Base-by-base conservation (phyloP, 2,113 vertebrate species). In the Sialia sialis region DNA sequence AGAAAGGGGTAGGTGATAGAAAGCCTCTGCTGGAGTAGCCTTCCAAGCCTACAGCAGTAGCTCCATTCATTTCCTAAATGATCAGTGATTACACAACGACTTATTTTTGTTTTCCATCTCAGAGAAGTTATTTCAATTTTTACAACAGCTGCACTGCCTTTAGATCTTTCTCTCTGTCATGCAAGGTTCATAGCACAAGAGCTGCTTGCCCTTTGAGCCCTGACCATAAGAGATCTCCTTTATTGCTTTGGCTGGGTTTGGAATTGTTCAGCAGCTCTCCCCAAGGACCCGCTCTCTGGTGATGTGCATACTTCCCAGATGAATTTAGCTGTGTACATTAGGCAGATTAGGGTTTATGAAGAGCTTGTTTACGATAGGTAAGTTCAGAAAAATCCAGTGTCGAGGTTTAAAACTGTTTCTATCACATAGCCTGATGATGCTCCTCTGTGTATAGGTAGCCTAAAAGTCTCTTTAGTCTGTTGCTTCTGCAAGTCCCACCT, bases 71-170 rank as follows among this genome's bases (percentile, higher is more conserved):
- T 34, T 75, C 66, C 38, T 39, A 38, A 25, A 30, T 3, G 27
- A 16, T 5, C 39, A 11, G 23, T 7, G 51, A 17, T 36, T 8
- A 7, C 1, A 13, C 27, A 13, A 54, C 0, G 1, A 20, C 23
- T 88, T 3, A 15, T 38, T 58, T 52, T 63, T 52, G 30, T 36
- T 74, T 79, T 26, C 89, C 48, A 51, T 41, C 51, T 15, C 16
- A 7, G 49, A 80, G 44, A 60, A 48, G 8, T 64, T 58, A 38
- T 20, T 30, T 48, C 34, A 64, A 4, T 27, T 69, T 77, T 80
- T 48, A 39, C 17, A 77, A 6, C 13, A 16, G 38, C 18, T 48
- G 16, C 8, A 2, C 15, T 66, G 46, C 32, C 68, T 54, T 2
- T 27, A 49, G 60, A 7, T 44, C 48, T 66, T 34, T 58, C 49